Percentiles rank a stretch among this genome's conserved stretches.
phyloP scores from a whole-genome alignment of 2,797 vertebrate genomes.

The Limnodromus scolopaceus region DNA sequence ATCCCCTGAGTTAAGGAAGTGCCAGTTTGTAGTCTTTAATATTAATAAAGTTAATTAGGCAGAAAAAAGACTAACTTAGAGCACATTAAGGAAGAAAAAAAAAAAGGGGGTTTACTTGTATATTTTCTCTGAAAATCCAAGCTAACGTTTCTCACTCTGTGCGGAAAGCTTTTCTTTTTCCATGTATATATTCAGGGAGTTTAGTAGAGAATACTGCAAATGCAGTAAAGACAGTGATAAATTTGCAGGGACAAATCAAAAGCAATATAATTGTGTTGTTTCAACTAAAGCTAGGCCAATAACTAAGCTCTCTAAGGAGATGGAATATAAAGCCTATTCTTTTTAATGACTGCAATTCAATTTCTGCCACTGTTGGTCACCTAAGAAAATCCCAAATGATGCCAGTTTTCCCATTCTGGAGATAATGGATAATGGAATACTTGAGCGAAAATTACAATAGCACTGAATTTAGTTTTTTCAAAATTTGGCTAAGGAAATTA shows the following conservation, averaged over 20 bases:
- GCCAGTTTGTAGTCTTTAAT: background rate
- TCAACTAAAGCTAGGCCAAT: slow-evolving; percentile 16
- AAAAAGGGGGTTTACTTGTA: background rate
- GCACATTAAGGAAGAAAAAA: background rate
- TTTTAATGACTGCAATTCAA: background rate
- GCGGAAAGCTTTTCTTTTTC: background rate
- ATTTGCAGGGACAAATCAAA: slow-evolving; percentile 37
- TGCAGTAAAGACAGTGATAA: background rate
- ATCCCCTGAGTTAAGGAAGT: background rate
- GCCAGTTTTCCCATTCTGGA: background rate
- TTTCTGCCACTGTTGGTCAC: background rate
- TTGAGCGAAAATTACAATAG: background rate
- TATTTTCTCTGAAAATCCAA: slow-evolving; percentile 12
- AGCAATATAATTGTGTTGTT: background rate
- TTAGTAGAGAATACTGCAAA: background rate
- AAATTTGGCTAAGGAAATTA: background rate
- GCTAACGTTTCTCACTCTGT: background rate
- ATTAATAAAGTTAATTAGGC: slow-evolving; percentile 39
- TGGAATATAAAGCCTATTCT: background rate
- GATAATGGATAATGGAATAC: background rate
- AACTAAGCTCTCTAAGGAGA: background rate
- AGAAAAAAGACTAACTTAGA: background rate
- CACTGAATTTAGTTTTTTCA: background rate
- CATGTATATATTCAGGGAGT: background rate
- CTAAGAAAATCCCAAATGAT: background rate